These are phyloP conservation scores for Pterostichus niger DNA, from an alignment of 2,888 invertebrate genomes.

Conservation along the genomic window DNA sequence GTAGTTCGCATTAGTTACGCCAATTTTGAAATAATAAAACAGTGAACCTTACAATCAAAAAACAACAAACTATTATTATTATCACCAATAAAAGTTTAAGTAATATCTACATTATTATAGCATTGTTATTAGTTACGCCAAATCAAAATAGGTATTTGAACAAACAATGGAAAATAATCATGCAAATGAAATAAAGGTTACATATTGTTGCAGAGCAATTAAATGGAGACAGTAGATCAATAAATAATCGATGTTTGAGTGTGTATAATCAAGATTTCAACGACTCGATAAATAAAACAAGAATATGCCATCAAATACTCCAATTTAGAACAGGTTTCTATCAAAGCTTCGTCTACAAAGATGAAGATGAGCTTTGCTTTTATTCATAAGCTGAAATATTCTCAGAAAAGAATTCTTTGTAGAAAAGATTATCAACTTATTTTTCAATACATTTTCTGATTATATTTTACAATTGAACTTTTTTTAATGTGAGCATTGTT, in stretches of 20 bases:
- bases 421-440: too few species aligned
- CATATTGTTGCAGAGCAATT: conserved; percentile 8
- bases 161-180: not conserved
- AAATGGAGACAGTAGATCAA: conserved; percentile 42
- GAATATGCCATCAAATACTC: conserved; percentile 57
- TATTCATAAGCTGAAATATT: conserved; percentile 1
- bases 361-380: conserved; percentile 38
- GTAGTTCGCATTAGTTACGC: conserved; percentile 24
- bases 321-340: conserved; percentile 66
- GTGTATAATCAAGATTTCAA: conserved; percentile 63
- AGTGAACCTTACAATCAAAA: not conserved
- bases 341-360: conserved; percentile 49
- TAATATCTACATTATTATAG: not conserved
- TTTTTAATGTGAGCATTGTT: too few species aligned
- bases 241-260: conserved; percentile 59
- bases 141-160: not conserved
- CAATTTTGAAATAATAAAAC: conserved; percentile 38
- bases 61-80: conserved; percentile 28
- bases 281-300: conserved; percentile 61
- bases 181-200: too few species aligned
- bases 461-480: too few species aligned
- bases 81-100: conserved; percentile 16
- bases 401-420: not conserved
- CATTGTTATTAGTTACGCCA: conserved; percentile 27
- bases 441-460: too few species aligned